Evolutionary conservation across 2,888 invertebrate species (phyloP).

Genomic region (Seladonia tumulorum): DNA sequence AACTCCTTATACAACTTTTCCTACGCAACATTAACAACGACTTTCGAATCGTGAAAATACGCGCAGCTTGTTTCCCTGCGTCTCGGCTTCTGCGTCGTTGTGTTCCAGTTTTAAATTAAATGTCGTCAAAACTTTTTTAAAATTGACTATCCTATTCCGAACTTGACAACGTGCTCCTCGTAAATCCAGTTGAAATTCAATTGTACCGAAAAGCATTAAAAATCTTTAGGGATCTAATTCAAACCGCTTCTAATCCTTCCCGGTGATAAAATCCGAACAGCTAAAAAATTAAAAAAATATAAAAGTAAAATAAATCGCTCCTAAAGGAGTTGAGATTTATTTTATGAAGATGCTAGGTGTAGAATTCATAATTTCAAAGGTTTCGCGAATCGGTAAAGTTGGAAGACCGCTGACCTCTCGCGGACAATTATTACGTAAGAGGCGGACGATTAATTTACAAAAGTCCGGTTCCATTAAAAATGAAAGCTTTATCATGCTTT

Average conservation of each 20-base stretch:
- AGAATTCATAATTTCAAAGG: background rate
- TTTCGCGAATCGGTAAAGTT: background rate
- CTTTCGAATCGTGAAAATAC: background rate
- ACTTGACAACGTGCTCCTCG: no score
- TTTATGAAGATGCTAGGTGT: background rate
- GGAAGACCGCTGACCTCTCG: background rate
- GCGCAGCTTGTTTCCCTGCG: background rate
- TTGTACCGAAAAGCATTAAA: no score
- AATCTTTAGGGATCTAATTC: no score
- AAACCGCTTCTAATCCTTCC: no score
- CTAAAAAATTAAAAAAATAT: no score
- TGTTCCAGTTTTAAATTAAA: background rate
- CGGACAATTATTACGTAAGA: background rate
- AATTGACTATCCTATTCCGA: no score
- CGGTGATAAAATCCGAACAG: no score
- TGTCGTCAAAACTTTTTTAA: background rate
- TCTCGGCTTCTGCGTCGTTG: background rate
- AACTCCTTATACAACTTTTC: slow-evolving; percentile 1
- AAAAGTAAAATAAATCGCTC: no score
- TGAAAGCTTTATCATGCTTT: slow-evolving; percentile 4
- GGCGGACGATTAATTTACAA: background rate
- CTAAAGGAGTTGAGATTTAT: background rate
- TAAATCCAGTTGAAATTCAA: no score
- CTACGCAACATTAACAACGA: slow-evolving; percentile 5
- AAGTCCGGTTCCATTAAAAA: background rate